phyloP scores from a whole-genome alignment of 1,140 invertebrate species.

The Grapholita molesta region DNA sequence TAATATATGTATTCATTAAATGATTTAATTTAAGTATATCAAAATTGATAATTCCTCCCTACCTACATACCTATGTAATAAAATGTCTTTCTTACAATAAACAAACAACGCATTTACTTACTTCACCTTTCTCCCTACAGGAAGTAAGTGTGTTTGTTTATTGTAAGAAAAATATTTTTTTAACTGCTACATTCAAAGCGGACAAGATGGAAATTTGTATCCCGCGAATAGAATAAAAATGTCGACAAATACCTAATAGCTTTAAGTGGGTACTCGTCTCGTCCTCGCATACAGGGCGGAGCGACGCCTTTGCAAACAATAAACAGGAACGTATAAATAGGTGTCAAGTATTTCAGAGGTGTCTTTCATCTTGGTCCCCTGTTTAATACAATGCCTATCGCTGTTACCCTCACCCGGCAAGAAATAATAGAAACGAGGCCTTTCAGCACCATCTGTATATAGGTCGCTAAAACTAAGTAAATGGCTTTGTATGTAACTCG shows the following conservation, averaged over 20 bases:
- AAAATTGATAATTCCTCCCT: too few species aligned
- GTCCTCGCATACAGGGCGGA: not conserved
- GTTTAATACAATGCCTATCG: not conserved
- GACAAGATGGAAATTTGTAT: not conserved
- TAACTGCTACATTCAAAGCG: not conserved
- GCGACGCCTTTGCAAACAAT: conserved; percentile 20
- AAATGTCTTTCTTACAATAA: too few species aligned
- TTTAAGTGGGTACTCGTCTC: not conserved
- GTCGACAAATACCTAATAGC: not conserved
- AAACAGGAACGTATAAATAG: conserved; percentile 26
- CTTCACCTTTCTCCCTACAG: too few species aligned
- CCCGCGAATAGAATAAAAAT: not conserved
- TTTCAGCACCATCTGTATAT: conserved; percentile 41
- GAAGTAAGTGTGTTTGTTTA: too few species aligned
- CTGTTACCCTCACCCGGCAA: conserved; percentile 1
- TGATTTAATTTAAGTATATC: too few species aligned
- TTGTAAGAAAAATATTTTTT: not conserved
- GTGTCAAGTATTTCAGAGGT: conserved; percentile 20
- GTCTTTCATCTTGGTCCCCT: not conserved
- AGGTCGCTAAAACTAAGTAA: conserved; percentile 40
- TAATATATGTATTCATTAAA: too few species aligned
- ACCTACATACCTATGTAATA: too few species aligned
- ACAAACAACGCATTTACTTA: too few species aligned
- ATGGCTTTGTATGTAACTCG: not conserved
- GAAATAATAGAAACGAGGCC: conserved; percentile 27